A percentile compares a stretch with the other conserved stretches of the same genome.
Evolutionary conservation across 2,888 invertebrate genomes (phyloP).

Genomic region (Incurvaria masculella): DNA sequence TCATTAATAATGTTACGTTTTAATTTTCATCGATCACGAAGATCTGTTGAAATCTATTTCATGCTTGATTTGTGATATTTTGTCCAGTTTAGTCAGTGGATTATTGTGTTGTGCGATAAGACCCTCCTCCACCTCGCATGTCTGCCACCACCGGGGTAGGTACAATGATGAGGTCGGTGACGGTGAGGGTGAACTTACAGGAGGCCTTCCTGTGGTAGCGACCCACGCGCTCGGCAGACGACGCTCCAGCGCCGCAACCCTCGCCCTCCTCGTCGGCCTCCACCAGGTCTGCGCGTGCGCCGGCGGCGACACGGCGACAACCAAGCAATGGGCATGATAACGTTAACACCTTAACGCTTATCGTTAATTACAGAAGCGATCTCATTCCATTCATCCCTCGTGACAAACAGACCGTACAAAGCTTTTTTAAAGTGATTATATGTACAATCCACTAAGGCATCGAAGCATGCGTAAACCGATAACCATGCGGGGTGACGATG

Average conservation of each 20-base stretch:
- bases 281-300: slow-evolving; percentile 48
- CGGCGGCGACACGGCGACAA: slow-evolving; percentile 6
- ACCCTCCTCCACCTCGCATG: slow-evolving; percentile 16
- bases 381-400: neutral
- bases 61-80: too few relatives aligned
- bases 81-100: too few relatives aligned
- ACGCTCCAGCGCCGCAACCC: slow-evolving; percentile 42
- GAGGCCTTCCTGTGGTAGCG: slow-evolving; percentile 54
- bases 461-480: neutral
- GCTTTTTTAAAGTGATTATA: too few relatives aligned
- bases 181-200: slow-evolving; percentile 42
- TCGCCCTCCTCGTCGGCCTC: slow-evolving; percentile 55
- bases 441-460: too few relatives aligned
- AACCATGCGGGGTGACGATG: neutral
- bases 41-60: too few relatives aligned
- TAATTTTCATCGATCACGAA: too few relatives aligned
- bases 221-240: slow-evolving; percentile 33
- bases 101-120: neutral
- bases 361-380: neutral
- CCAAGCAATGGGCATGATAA: neutral
- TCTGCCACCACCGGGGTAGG: slow-evolving; percentile 18
- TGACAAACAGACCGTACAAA: too few relatives aligned
- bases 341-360: neutral
- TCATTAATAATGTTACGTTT: neutral
- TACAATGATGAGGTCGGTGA: slow-evolving; percentile 9